Base-by-base conservation (phyloP, 1,140 invertebrate genomes). In the Drosophila triauraria region DNA sequence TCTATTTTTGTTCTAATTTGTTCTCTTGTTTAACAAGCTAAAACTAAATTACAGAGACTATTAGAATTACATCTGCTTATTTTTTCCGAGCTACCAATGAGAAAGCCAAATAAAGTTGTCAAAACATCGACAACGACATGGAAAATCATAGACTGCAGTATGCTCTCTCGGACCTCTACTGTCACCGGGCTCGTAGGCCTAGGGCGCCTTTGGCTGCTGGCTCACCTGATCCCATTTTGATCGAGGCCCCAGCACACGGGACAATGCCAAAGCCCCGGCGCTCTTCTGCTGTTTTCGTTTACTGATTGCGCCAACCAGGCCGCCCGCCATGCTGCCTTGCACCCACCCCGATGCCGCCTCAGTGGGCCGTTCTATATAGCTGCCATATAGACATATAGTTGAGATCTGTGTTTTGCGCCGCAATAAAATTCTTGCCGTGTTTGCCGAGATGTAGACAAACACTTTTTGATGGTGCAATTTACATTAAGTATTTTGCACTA, bases 381-480 rank as follows among this genome's bases (percentile, higher is more conserved):
- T 23, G 30, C 74, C 74, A 77, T 77, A 77, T 77, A 77, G 30
- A 75, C 74, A 77, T 77, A 77, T 77, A 77, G 74, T 32, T 43
- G 74, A 77, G 50, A 54, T 77, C 48, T 56, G 40, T 38, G 32
- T 59, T 60, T 40, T 77, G 54, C 75, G 74, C 40, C 75, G 74
- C 60, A 68, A 77, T 72, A 30, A 71, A 72, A 71, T 72, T 71
- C 51, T 38, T 30, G 20, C 20, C 25, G 44, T 72, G 69, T 72
- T 72, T 72, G 67, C 69, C 67, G 69, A 40, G 56, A 54, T 77
- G 57, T 61, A 77, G 74, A 48, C 75, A 77, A 77, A 77, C 75
- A 77, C 50, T 61, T 76, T 47, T 56, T 30, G 72, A 59, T 53
- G 75, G 72, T 77, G 74, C 74, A 77, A 77, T 77, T 77, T 75